These are phyloP conservation scores for Hetaerina americana DNA, from an alignment of 1,140 invertebrate species.

Conservation along the genomic window DNA sequence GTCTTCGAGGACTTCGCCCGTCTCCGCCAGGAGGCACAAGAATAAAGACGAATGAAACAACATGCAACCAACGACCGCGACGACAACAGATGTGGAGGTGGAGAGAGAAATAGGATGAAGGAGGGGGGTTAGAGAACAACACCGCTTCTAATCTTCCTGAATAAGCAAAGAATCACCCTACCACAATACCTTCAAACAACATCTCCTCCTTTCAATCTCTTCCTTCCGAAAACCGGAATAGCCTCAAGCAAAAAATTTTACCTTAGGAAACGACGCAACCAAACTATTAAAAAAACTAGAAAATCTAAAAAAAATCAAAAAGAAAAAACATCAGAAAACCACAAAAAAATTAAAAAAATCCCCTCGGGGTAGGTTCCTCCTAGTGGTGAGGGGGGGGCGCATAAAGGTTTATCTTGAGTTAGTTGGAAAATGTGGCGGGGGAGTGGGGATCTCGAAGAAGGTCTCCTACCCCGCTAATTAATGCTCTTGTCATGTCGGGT, in stretches of 20 bases:
- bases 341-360: background rate
- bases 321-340: background rate
- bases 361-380: background rate
- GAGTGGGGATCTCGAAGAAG: too few species aligned
- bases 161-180: too few species aligned
- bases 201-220: background rate
- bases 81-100: too few species aligned
- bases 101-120: background rate
- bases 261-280: background rate
- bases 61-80: too few species aligned
- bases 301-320: background rate
- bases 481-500: too few species aligned
- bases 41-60: too few species aligned
- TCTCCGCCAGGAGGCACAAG: constrained; percentile 61
- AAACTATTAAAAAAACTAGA: background rate
- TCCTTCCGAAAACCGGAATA: background rate
- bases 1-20: constrained; percentile 83
- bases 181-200: background rate
- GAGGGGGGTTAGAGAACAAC: background rate
- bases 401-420: too few species aligned
- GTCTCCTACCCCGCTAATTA: too few species aligned
- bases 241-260: background rate
- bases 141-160: too few species aligned
- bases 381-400: background rate
- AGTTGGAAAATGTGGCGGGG: too few species aligned